Base-by-base conservation (phyloP, 2,888 invertebrate genomes). In the Trichogramma evanescens region DNA sequence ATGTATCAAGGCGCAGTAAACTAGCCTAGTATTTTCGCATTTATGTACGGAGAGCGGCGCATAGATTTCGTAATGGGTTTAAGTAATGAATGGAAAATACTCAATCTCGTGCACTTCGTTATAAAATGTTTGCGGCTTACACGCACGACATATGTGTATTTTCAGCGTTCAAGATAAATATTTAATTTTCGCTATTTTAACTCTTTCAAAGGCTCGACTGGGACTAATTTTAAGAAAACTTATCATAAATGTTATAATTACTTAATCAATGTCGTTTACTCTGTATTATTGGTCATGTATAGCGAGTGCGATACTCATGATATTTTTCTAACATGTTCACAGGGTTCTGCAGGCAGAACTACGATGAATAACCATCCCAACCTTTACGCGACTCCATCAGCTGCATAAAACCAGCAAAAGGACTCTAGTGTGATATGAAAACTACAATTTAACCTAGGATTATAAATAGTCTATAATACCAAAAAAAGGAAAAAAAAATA, bases 321-420 rank as follows among this genome's bases (percentile, higher is more conserved):
- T 63, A 50, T 52, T 48, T 60, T 59, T 59, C 50, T 42, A 26
- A 50, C 7, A 42, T 56, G 50, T 65, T 69, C 66, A 2, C 58
- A 74, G 74, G 74, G 71, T 73, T 74, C 72, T 70, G 72, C 72
- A 66, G 73, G 73, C 72, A 69, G 72, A 71, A 71, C 70, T 70
- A 68, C 62, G 49, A 61, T 50, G 56, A 60, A 13, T 13, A 13
- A 56, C 63, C 66, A 66, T 64, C 63, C 62, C 56, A 55, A 61
- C 48, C 61, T 52, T 61, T 58, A 55, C 59, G 66, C 63, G 50
- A 59, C 61, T 56, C 63, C 61, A 61, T 61, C 65, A 59, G 62
- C 63, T 45, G 64, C 60, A 48, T 64, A 62, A 64, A 50, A 54
- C 62, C 68, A 69, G 60, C 55, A 68, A 44, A 64, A 59, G 69